phyloP scores from a whole-genome alignment of 2,888 invertebrate genomes.

The Suillia variegata region DNA sequence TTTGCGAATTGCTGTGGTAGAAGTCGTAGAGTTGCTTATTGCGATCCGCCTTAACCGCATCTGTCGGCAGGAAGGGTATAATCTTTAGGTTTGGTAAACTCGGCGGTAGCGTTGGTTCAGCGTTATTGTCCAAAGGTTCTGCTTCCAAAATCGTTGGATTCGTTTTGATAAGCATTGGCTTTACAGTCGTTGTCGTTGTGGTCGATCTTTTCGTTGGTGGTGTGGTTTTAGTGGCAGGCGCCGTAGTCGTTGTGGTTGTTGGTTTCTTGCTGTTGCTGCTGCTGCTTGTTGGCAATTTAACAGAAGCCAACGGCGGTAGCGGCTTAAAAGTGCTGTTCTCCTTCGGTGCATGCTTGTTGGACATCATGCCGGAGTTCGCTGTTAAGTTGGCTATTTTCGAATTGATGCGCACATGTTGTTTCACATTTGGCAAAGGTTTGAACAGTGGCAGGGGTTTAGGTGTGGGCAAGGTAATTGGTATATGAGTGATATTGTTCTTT shows the following conservation, averaged over 20 bases:
- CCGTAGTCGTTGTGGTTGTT: slow-evolving; percentile 5
- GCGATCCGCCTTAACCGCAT: slow-evolving; percentile 67
- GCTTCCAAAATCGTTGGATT: slow-evolving; percentile 60
- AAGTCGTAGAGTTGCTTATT: slow-evolving; percentile 33
- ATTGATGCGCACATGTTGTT: slow-evolving; percentile 49
- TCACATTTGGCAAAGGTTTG: slow-evolving; percentile 43
- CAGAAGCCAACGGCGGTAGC: slow-evolving; percentile 11
- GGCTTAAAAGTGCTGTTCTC: slow-evolving; percentile 41
- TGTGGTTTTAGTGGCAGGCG: neutral
- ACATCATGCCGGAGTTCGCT: slow-evolving; percentile 39
- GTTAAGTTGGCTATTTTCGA: slow-evolving; percentile 53
- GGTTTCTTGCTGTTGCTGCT: slow-evolving; percentile 25
- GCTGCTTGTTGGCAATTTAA: slow-evolving; percentile 27
- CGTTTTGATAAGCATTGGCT: slow-evolving; percentile 51
- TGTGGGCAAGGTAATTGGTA: slow-evolving; percentile 16
- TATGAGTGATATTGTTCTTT: neutral
- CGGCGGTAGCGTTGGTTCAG: slow-evolving; percentile 71
- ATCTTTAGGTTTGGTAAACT: slow-evolving; percentile 84
- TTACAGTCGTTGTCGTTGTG: slow-evolving; percentile 26
- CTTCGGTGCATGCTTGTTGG: slow-evolving; percentile 36
- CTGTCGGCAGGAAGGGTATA: slow-evolving; percentile 85
- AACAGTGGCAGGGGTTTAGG: slow-evolving; percentile 43
- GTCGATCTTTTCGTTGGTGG: neutral
- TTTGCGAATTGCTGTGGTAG: slow-evolving; percentile 32
- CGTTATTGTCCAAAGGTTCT: slow-evolving; percentile 41